These are phyloP conservation scores for Microvelia longipes DNA, from an alignment of 1,140 invertebrate genomes.

Conservation along the genomic window DNA sequence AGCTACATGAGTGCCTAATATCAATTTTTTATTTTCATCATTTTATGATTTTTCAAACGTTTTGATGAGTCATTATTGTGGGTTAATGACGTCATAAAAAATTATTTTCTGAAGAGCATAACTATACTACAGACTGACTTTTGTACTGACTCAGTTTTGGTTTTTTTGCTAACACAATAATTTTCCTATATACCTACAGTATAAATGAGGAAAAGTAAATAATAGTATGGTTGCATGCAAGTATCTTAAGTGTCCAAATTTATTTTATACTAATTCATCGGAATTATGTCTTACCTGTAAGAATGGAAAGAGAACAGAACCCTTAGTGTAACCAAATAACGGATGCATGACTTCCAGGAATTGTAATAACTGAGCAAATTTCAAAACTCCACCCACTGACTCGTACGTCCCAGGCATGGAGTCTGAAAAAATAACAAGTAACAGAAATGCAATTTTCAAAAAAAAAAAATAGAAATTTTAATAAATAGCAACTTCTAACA, in stretches of 20 bases:
- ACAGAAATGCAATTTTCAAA: too few relatives aligned
- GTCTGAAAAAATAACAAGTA: conserved; percentile 35
- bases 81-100: too few relatives aligned
- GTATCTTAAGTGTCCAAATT: not conserved
- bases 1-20: too few relatives aligned
- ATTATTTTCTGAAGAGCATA: too few relatives aligned
- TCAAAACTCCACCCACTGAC: conserved; percentile 59
- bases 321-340: conserved; percentile 71
- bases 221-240: not conserved
- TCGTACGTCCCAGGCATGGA: conserved; percentile 58
- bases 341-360: conserved; percentile 81
- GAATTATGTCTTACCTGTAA: conserved; percentile 32
- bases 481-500: too few relatives aligned
- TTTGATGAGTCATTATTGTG: too few relatives aligned
- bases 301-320: conserved; percentile 38
- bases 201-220: not conserved
- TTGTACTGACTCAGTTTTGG: not conserved
- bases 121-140: too few relatives aligned
- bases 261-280: not conserved
- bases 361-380: conserved; percentile 66
- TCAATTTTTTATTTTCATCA: too few relatives aligned
- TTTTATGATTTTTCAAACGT: too few relatives aligned
- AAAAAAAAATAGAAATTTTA: conserved; percentile 4
- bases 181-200: not conserved
- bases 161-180: not conserved